These are phyloP conservation scores for Lissocephala sabroskyi DNA, from an alignment of 2,888 invertebrate genomes.

Conservation along the genomic window DNA sequence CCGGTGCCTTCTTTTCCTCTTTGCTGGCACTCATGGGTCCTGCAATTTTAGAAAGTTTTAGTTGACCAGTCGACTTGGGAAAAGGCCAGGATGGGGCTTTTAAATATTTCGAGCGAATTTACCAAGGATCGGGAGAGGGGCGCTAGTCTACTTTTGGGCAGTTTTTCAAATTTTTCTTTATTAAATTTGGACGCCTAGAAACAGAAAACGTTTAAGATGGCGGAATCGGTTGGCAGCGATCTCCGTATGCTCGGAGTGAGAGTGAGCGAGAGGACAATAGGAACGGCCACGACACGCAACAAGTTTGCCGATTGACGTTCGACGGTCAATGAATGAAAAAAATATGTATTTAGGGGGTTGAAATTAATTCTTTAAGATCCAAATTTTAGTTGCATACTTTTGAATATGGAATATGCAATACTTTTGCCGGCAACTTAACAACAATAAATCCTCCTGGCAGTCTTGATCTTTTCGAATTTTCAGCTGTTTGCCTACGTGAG, in stretches of 20 bases:
- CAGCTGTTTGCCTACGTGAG: too few relatives aligned
- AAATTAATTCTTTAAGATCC: conserved; percentile 42
- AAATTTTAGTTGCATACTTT: conserved; percentile 56
- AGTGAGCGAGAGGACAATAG: conserved; percentile 34
- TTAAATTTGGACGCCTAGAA: conserved; percentile 60
- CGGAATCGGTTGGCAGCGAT: conserved; percentile 13
- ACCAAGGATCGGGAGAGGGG: conserved; percentile 35
- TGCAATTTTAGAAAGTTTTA: too few relatives aligned
- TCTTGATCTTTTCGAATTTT: too few relatives aligned
- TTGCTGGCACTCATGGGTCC: conserved; percentile 37
- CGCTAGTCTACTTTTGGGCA: conserved; percentile 55
- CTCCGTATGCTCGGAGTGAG: too few relatives aligned
- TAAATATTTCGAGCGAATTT: too few relatives aligned
- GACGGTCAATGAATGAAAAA: conserved; percentile 21
- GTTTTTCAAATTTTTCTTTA: conserved; percentile 31
- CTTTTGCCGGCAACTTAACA: conserved; percentile 39
- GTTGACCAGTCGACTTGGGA: neutral
- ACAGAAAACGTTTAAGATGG: conserved; percentile 50
- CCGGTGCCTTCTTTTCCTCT: conserved; percentile 18
- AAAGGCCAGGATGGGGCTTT: too few relatives aligned
- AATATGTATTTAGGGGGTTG: conserved; percentile 42
- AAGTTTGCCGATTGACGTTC: conserved; percentile 27
- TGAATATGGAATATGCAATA: conserved; percentile 33
- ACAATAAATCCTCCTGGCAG: too few relatives aligned
- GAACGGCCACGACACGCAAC: conserved; percentile 28